These are phyloP conservation scores for Epinephelus fuscoguttatus DNA, from an alignment of 2,113 vertebrate species.

Conservation along the genomic window DNA sequence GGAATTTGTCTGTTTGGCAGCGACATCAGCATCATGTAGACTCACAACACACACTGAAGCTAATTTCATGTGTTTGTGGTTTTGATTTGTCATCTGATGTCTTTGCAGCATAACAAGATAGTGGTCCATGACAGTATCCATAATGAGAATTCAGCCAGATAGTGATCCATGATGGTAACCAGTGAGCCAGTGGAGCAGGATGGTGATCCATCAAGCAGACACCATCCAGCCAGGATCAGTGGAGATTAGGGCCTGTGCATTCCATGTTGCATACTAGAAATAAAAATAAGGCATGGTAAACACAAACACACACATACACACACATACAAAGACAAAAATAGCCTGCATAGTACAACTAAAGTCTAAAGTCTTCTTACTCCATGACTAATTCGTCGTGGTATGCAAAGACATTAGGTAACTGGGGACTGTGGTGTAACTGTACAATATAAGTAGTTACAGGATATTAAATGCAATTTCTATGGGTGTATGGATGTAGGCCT, in stretches of 20 bases:
- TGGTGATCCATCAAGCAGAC: conserved; percentile 60
- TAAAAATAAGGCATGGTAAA: background rate
- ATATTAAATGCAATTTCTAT: background rate
- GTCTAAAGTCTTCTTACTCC: background rate
- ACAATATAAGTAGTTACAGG: background rate
- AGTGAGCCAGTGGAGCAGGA: conserved; percentile 43
- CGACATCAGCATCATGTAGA: background rate
- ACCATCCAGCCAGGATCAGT: conserved; percentile 31
- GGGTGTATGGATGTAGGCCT: background rate
- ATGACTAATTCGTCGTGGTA: background rate
- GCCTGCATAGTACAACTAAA: background rate
- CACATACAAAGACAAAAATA: background rate
- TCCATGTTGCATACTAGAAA: background rate
- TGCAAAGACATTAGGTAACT: background rate
- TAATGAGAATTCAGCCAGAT: conserved; percentile 58
- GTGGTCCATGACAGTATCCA: conserved; percentile 43
- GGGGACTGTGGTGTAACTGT: background rate
- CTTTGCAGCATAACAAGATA: conserved; percentile 45
- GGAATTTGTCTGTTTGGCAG: background rate
- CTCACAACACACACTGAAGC: conserved; percentile 15
- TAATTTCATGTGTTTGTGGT: conserved; percentile 42
- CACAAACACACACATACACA: background rate
- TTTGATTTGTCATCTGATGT: conserved; percentile 56
- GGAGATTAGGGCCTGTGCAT: conserved; percentile 21
- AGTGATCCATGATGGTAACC: conserved; percentile 61